Evolutionary conservation across 2,888 invertebrate genomes (phyloP).

Genomic region (Ariolimax columbianus): DNA sequence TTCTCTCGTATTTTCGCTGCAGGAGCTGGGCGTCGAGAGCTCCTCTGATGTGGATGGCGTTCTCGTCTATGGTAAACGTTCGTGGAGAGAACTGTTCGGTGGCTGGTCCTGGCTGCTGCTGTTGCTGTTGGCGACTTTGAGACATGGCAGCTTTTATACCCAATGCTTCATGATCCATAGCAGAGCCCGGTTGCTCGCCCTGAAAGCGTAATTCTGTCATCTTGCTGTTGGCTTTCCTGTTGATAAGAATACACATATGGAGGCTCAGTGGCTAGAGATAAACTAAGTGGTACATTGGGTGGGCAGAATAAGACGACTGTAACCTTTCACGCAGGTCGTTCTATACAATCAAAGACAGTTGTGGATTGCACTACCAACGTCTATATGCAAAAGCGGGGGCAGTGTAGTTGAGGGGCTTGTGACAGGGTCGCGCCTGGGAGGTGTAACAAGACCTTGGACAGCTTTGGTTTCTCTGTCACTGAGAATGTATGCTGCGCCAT

Average conservation of each 20-base stretch:
- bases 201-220: slow-evolving; percentile 45
- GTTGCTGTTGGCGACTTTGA: slow-evolving; percentile 61
- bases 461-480: too few species aligned
- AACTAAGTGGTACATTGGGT: too few species aligned
- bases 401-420: too few species aligned
- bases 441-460: too few species aligned
- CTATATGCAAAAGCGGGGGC: too few species aligned
- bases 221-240: slow-evolving; percentile 40
- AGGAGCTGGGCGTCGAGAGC: slow-evolving; percentile 74
- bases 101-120: slow-evolving; percentile 51
- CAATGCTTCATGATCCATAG: slow-evolving; percentile 82
- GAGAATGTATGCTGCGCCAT: too few species aligned
- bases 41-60: slow-evolving; percentile 86
- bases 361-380: too few species aligned
- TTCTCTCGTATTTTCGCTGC: slow-evolving; percentile 65
- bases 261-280: too few species aligned
- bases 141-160: slow-evolving; percentile 80
- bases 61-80: slow-evolving; percentile 84
- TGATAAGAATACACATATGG: neutral
- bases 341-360: too few species aligned
- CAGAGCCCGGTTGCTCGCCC: slow-evolving; percentile 49
- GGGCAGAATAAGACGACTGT: too few species aligned
- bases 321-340: too few species aligned
- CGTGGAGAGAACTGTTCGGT: slow-evolving; percentile 48
- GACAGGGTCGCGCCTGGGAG: too few species aligned